Base-by-base conservation (phyloP, 2,888 invertebrate species). In the Yponomeuta plumbellus region DNA sequence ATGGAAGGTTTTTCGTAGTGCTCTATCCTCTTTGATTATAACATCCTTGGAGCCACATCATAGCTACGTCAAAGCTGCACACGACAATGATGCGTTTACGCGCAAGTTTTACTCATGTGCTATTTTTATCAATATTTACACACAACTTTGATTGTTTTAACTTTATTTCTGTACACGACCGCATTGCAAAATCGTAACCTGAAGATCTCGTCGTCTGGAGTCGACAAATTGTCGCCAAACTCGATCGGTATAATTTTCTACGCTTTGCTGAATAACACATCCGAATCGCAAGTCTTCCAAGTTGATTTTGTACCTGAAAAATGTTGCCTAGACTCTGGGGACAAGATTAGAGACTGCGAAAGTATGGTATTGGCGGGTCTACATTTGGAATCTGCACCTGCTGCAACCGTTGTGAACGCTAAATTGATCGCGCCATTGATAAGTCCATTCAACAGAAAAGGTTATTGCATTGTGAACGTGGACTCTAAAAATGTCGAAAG, bases 401-500 rank as follows among this genome's bases (percentile, higher is more conserved):
- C 68, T 77, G 88, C 81, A 71, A 68, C 75, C 23, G 70, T 70
- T 0, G 83, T 79, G 68, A 79, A 70, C 0, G 68, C 86, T 0
- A 76, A 69, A n/a, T 65, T 89, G 11, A 74, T 88, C 0, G 85
- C 86, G 4, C 88, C 88, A 5, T 68, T 86, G 5, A 66, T 86
- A 26, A 73, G 82, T 20, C 81, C 80, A 0, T 80, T 74, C n/a
- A 74, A 81, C 57, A 79, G 87, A 68, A 71, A 71, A 40, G 90
- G 89, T 0, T 77, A 79, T 66, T 90, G 90, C 64, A 72, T 74
- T 6, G 70, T 85, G 10, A 79, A 80, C 67, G 66, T 88, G 6
- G 82, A 88, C 68, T 81, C 85, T 0, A 82, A 52, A 52, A 52
- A 80, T 71, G 71, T 70, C 20, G 71, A 76, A 1, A 74, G 70